phyloP scores from a whole-genome alignment of 2,113 vertebrate species.

The Hippopotamus amphibius region DNA sequence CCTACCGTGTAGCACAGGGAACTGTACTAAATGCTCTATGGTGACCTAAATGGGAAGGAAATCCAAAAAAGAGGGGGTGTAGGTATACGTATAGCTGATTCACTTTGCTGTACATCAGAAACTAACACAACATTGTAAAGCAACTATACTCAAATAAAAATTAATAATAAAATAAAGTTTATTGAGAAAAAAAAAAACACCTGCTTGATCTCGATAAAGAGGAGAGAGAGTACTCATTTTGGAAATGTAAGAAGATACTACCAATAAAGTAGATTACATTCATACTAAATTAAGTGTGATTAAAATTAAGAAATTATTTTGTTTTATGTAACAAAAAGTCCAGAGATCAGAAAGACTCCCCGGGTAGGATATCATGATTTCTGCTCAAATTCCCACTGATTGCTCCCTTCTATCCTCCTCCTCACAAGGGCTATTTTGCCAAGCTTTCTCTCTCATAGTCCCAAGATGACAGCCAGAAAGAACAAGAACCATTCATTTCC shows the following conservation, averaged over 20 bases:
- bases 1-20: no score
- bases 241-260: background rate
- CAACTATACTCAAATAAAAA: no score
- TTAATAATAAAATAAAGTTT: no score
- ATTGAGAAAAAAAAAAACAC: background rate
- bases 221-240: background rate
- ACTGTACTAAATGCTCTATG: no score
- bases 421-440: background rate
- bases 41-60: no score
- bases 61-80: no score
- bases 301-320: background rate
- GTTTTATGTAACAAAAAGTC: background rate
- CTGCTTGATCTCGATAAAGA: background rate
- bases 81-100: no score
- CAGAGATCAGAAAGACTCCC: background rate
- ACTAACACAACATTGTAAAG: no score
- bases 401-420: background rate
- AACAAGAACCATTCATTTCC: background rate
- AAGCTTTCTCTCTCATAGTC: background rate
- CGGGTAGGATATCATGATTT: background rate
- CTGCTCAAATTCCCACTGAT: background rate
- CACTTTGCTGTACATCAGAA: no score
- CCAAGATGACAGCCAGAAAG: background rate
- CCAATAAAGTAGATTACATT: background rate
- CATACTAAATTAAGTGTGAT: background rate